A percentile compares a stretch with the other conserved stretches of the same genome.
Conservation (phyloP, 1,140 invertebrate species). For the Drosophila watanabei region DNA sequence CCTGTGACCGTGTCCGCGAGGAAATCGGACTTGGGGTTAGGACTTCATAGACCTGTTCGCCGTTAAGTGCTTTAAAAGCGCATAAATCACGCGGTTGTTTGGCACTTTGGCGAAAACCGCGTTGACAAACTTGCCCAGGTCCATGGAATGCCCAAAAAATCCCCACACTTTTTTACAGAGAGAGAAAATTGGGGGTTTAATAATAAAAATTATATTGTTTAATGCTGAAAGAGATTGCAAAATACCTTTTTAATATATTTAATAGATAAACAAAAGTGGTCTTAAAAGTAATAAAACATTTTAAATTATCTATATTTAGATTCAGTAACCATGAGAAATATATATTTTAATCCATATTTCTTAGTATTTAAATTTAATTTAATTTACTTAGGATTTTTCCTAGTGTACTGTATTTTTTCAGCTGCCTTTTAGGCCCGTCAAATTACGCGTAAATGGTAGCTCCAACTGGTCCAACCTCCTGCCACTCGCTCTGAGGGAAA, state of each 20-base stretch:
- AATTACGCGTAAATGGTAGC: constrained; percentile 80
- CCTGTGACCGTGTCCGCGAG: constrained; percentile 22
- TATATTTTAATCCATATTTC: neutral
- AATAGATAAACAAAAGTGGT: neutral
- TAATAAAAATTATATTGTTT: neutral
- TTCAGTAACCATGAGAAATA: neutral
- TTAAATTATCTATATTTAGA: neutral
- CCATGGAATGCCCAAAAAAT: constrained; percentile 11
- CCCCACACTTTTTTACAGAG: constrained; percentile 14
- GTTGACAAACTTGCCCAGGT: constrained; percentile 72
- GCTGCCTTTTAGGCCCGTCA: constrained; percentile 67
- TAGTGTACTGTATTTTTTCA: constrained; percentile 9
- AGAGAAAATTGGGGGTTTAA: neutral
- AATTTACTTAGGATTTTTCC: neutral
- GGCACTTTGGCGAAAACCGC: constrained; percentile 58
- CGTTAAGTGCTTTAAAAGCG: constrained; percentile 83
- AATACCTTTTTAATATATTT: neutral
- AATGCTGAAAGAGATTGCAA: too few species aligned
- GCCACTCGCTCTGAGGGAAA: constrained; percentile 13
- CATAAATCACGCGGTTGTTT: constrained; percentile 82
- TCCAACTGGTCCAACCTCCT: constrained; percentile 52
- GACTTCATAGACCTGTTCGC: constrained; percentile 77
- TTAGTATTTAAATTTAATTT: neutral
- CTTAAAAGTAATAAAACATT: neutral
- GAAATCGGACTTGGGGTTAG: constrained; percentile 46